phyloP scores from a whole-genome alignment of 2,888 invertebrate genomes.

The Augiades crinisus region DNA sequence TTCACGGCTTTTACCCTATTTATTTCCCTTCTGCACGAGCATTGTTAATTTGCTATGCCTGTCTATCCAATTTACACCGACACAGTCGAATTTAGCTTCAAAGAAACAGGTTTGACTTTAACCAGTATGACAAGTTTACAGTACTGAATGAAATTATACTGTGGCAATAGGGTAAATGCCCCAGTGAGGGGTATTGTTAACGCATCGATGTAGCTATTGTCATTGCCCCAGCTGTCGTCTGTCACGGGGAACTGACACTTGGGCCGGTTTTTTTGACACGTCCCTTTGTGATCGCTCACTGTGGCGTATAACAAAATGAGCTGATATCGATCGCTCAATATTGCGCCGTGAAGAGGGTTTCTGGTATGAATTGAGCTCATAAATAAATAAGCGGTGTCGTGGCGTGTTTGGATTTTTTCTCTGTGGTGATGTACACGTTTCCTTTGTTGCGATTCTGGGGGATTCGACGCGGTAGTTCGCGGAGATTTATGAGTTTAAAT shows the following conservation, averaged over 20 bases:
- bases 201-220: slow-evolving; percentile 72
- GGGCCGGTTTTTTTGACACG: slow-evolving; percentile 69
- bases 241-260: slow-evolving; percentile 74
- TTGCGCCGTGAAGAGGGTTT: slow-evolving; percentile 65
- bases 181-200: slow-evolving; percentile 64
- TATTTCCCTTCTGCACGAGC: slow-evolving; percentile 70
- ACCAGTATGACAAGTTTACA: slow-evolving; percentile 37
- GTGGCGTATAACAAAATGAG: slow-evolving; percentile 66
- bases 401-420: slow-evolving; percentile 62
- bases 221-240: slow-evolving; percentile 73
- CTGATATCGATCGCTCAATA: slow-evolving; percentile 77
- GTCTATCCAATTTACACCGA: slow-evolving; percentile 56
- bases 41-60: slow-evolving; percentile 71
- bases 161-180: slow-evolving; percentile 58
- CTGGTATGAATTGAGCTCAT: slow-evolving; percentile 67
- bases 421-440: slow-evolving; percentile 60
- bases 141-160: slow-evolving; percentile 39
- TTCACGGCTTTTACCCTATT: slow-evolving; percentile 73
- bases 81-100: slow-evolving; percentile 38
- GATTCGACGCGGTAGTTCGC: slow-evolving; percentile 53
- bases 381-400: slow-evolving; percentile 77
- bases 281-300: slow-evolving; percentile 63
- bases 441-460: slow-evolving; percentile 63
- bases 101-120: slow-evolving; percentile 9
- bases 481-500: slow-evolving; percentile 44